Base-by-base conservation (phyloP, 1,140 invertebrate genomes). In the Anadara kagoshimensis region DNA sequence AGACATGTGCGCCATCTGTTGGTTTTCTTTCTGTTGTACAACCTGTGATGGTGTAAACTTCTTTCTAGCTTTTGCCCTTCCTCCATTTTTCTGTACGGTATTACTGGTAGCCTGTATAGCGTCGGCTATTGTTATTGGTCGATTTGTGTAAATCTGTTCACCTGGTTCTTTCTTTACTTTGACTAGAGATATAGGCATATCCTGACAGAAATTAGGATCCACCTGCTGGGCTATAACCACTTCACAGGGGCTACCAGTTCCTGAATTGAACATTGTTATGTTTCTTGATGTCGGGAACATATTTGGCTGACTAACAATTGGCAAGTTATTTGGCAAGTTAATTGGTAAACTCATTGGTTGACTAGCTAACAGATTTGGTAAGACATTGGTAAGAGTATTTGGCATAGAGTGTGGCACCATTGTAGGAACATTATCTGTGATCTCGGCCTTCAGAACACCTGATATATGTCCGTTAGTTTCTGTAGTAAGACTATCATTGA, bases 141-240 rank as follows among this genome's bases (percentile, higher is more conserved):
- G 49, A 51, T 51, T 20, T 20, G 47, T 20, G 24, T 70, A 70
- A 47, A 53, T 64, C 11, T 44, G 41, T n/a, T 72, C 73, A 5
- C 51, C n/a, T 18, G 78, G 75, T 72, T 79, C 80, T 58, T 78
- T 78, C 59, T 79, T 79, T 20, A 81, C 61, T 71, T 75, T 79
- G 70, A 79, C 77, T 71, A 81, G 69, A 58, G 75, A 63, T 58
- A 79, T 65, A 36, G 73, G 69, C 44, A 73, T 47, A 53, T 75
- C 75, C 44, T 76, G 78, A n/a, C 57, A 61, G 26, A 22, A 71
- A 14, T 29, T 66, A 51, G 59, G 51, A 18, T 56, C 54, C 11
- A 59, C 43, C 11, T 43, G 45, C 20, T 53, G 66, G 2, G 47
- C 11, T 62, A 62, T 24, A 8, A 45, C 61, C 41, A 43, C 45